A percentile compares a stretch with the other conserved stretches of the same genome.
phyloP scores from a whole-genome alignment of 2,888 invertebrate genomes.

The Cecidostiba fungosa region DNA sequence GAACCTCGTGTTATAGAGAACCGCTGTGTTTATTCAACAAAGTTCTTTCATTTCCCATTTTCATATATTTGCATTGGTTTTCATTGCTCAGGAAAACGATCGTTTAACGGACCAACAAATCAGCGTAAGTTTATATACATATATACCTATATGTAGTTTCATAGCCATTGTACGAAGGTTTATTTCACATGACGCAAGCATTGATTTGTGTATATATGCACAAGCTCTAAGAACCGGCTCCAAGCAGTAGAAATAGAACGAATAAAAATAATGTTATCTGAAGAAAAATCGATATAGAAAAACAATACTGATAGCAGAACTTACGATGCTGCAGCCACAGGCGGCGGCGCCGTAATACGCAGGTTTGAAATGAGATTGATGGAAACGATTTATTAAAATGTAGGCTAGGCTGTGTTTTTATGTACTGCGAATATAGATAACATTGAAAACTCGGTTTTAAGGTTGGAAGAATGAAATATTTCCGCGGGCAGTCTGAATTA shows the following conservation, averaged over 20 bases:
- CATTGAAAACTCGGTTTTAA: not conserved
- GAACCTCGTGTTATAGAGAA: no score
- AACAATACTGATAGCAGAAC: not conserved
- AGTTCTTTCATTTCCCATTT: no score
- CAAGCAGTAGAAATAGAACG: conserved; percentile 25
- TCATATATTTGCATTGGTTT: no score
- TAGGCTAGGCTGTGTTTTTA: not conserved
- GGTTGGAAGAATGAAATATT: not conserved
- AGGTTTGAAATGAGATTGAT: not conserved
- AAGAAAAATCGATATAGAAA: not conserved
- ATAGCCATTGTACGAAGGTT: not conserved
- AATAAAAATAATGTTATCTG: conserved; percentile 8
- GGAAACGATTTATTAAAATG: not conserved
- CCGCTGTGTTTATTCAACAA: no score
- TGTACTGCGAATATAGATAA: not conserved
- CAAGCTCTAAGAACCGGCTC: not conserved
- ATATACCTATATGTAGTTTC: not conserved
- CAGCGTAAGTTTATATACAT: not conserved
- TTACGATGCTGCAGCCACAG: not conserved
- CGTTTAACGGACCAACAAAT: not conserved
- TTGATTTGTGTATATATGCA: not conserved
- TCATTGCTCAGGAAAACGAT: not conserved
- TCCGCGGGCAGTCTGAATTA: not conserved
- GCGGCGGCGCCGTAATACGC: not conserved
- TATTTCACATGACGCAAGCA: not conserved